phyloP scores from a whole-genome alignment of 2,797 vertebrate genomes.

The Epinephelus awoara region DNA sequence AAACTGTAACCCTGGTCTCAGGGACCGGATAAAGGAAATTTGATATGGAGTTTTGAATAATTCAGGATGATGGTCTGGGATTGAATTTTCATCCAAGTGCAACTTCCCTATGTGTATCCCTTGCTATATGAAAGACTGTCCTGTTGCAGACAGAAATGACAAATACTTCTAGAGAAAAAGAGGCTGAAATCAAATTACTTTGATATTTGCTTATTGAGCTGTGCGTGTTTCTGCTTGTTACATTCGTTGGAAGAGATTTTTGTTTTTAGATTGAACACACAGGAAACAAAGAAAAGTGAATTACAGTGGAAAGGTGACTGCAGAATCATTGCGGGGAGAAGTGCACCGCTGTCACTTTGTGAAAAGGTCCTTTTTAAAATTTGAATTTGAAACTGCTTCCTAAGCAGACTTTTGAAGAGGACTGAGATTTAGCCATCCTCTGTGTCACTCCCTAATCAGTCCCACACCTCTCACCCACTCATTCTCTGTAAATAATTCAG shows the following conservation, averaged over 20 bases:
- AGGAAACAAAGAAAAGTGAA: not conserved
- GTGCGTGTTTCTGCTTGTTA: not conserved
- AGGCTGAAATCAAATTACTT: not conserved
- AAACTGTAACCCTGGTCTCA: constrained; percentile 59
- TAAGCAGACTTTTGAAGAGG: constrained; percentile 60
- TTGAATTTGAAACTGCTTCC: constrained; percentile 55
- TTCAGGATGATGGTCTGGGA: constrained; percentile 58
- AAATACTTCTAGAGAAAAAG: not conserved
- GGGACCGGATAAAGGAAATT: constrained; percentile 62
- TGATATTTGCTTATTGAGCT: not conserved
- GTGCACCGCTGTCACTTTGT: constrained; percentile 38
- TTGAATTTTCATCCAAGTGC: constrained; percentile 57
- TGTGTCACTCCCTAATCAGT: constrained; percentile 75
- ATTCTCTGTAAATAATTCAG: constrained; percentile 82
- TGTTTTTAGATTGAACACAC: not conserved
- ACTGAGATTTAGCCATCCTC: constrained; percentile 73
- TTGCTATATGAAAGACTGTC: not conserved
- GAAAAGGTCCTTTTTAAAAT: constrained; percentile 44
- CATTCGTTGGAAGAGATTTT: not conserved
- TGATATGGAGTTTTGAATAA: constrained; percentile 76
- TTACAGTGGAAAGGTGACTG: constrained; percentile 6
- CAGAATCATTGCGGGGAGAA: constrained; percentile 14
- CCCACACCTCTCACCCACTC: constrained; percentile 76
- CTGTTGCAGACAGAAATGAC: not conserved
- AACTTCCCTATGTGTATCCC: constrained; percentile 34